A percentile compares a stretch with the other conserved stretches of the same genome.
Conservation (phyloP, 2,888 invertebrate species). For the Zootermopsis nevadensis region DNA sequence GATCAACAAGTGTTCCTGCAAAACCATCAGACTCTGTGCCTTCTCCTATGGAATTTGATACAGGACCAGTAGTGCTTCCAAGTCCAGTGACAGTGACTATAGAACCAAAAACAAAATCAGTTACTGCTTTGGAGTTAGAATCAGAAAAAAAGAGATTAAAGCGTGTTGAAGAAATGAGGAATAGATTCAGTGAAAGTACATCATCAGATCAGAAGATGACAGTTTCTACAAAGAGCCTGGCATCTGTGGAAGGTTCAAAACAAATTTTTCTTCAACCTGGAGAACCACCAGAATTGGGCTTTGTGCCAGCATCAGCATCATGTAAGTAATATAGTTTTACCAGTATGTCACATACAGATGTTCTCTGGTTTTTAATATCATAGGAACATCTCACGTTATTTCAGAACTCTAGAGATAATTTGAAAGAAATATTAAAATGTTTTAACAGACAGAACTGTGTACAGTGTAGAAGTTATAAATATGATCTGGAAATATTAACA, state of each 20-base stretch:
- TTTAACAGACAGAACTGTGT: too few relatives aligned
- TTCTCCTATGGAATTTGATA: slow-evolving; percentile 73
- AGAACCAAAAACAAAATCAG: slow-evolving; percentile 20
- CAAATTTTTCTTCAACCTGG: slow-evolving; percentile 67
- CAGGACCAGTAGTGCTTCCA: slow-evolving; percentile 57
- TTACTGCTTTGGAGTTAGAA: slow-evolving; percentile 52
- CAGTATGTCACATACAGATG: too few relatives aligned
- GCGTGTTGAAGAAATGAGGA: slow-evolving; percentile 59
- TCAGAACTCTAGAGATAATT: too few relatives aligned
- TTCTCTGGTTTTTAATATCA: too few relatives aligned
- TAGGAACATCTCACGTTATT: too few relatives aligned
- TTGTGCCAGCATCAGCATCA: slow-evolving; percentile 61
- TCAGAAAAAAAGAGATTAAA: slow-evolving; percentile 59
- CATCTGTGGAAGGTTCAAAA: not conserved
- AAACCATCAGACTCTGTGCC: slow-evolving; percentile 61
- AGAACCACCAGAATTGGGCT: slow-evolving; percentile 71
- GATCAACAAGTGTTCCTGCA: slow-evolving; percentile 67
- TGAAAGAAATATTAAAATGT: too few relatives aligned
- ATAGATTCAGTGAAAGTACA: slow-evolving; percentile 57
- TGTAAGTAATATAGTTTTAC: slow-evolving; percentile 51
- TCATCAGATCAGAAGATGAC: slow-evolving; percentile 42
- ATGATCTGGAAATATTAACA: too few relatives aligned
- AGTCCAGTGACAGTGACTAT: slow-evolving; percentile 4
- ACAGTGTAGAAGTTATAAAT: too few relatives aligned
- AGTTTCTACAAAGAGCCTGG: slow-evolving; percentile 11